Percentiles rank a stretch among this genome's conserved stretches.
Conservation (phyloP, 2,888 invertebrate species). For the Drosophila paramelanica region DNA sequence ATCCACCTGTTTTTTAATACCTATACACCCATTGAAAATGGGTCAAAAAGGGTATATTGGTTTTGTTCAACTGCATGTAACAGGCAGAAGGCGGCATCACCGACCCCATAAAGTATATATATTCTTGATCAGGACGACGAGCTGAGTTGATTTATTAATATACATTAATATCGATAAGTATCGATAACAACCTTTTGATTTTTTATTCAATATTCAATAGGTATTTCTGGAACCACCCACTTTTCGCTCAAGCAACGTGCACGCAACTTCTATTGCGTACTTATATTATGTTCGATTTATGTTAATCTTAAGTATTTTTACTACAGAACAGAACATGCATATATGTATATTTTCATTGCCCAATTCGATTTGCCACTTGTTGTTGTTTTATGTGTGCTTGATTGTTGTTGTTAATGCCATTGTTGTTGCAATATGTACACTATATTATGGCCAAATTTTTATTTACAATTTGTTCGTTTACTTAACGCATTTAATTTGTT, state of each 20-base stretch:
- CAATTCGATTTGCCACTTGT: slow-evolving; percentile 46
- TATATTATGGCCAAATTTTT: slow-evolving; percentile 49
- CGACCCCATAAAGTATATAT: too few species aligned
- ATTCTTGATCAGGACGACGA: too few species aligned
- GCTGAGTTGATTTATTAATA: too few species aligned
- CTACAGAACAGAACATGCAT: neutral
- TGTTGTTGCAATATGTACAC: slow-evolving; percentile 55
- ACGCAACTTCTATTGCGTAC: slow-evolving; percentile 12
- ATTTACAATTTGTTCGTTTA: slow-evolving; percentile 60
- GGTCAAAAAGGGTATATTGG: too few species aligned
- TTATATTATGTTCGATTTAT: slow-evolving; percentile 38
- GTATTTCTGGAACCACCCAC: neutral
- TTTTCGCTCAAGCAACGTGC: neutral
- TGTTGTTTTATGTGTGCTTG: slow-evolving; percentile 18
- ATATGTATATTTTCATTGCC: slow-evolving; percentile 14
- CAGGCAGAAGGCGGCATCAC: too few species aligned
- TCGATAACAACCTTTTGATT: too few species aligned
- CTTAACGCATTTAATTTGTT: slow-evolving; percentile 61
- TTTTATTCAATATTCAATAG: too few species aligned
- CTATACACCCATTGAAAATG: too few species aligned
- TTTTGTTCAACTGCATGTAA: too few species aligned
- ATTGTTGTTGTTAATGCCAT: slow-evolving; percentile 20
- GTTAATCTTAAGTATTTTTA: slow-evolving; percentile 25
- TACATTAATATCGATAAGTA: too few species aligned
- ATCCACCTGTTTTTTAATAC: too few species aligned